These are phyloP conservation scores for Omphaloscelis lunosa DNA, from an alignment of 2,888 invertebrate species.

Conservation along the genomic window DNA sequence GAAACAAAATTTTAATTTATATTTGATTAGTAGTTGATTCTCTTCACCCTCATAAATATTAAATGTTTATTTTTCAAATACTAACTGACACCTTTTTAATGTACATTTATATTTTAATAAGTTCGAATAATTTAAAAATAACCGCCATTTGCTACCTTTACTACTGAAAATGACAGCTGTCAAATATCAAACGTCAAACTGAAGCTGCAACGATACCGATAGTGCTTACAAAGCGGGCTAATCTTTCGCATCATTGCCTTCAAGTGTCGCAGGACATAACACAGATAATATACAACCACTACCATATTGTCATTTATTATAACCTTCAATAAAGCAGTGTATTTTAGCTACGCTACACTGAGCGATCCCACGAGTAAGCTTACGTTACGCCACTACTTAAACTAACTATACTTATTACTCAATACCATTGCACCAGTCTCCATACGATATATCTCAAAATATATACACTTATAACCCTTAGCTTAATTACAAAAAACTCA, in stretches of 20 bases:
- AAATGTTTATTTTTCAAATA: neutral
- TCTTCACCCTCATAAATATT: neutral
- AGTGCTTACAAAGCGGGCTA: conserved; percentile 29
- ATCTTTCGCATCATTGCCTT: conserved; percentile 72
- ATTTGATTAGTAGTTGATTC: neutral
- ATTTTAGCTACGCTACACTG: conserved; percentile 58
- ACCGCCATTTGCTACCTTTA: neutral
- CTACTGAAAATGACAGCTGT: conserved; percentile 23
- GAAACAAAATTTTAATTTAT: neutral
- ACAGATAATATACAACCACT: conserved; percentile 73
- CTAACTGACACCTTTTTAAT: neutral
- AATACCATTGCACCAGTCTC: conserved; percentile 81
- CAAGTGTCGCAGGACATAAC: conserved; percentile 67
- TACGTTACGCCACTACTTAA: conserved; percentile 56
- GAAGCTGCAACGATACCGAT: conserved; percentile 13
- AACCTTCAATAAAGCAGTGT: conserved; percentile 73
- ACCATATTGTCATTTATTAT: conserved; percentile 83
- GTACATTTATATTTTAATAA: too few relatives aligned
- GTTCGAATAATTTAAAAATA: neutral
- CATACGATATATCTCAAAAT: conserved; percentile 75
- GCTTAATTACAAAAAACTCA: conserved; percentile 69
- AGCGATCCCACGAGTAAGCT: conserved; percentile 53
- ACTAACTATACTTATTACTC: conserved; percentile 65
- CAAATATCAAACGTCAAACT: conserved; percentile 33
- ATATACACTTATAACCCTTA: conserved; percentile 73